Evolutionary conservation across 2,888 invertebrate genomes (phyloP).

Genomic region (Dascillus cervinus): DNA sequence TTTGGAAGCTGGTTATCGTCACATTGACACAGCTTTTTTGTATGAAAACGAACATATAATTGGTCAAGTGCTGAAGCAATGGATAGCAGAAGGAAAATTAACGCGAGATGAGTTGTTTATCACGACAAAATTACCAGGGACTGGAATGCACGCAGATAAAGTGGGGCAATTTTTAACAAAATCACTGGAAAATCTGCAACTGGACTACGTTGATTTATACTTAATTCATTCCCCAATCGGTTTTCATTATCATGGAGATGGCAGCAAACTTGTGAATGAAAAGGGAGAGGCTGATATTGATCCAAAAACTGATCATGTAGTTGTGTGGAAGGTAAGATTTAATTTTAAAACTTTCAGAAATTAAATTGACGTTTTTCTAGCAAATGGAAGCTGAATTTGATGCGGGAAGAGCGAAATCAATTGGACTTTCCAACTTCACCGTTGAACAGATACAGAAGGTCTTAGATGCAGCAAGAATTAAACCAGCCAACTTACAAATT

Average conservation of each 20-base stretch:
- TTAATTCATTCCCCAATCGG: slow-evolving; percentile 67
- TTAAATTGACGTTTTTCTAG: slow-evolving; percentile 6
- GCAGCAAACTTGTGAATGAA: slow-evolving; percentile 54
- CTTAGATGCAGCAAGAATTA: slow-evolving; percentile 47
- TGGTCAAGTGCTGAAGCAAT: too few species aligned
- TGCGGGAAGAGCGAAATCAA: too few species aligned
- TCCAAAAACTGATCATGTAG: slow-evolving; percentile 56
- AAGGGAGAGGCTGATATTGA: slow-evolving; percentile 54
- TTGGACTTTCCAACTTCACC: slow-evolving; percentile 78
- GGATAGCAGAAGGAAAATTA: too few species aligned
- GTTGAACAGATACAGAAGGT: too few species aligned
- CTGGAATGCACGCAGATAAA: slow-evolving; percentile 49
- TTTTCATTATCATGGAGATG: slow-evolving; percentile 51
- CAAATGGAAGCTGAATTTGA: slow-evolving; percentile 54
- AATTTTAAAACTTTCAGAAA: not conserved
- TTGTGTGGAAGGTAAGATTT: slow-evolving; percentile 57
- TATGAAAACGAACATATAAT: too few species aligned
- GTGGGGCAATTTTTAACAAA: slow-evolving; percentile 55
- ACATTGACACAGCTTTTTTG: too few species aligned
- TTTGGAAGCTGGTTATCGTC: too few species aligned
- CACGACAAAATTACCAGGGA: slow-evolving; percentile 66
- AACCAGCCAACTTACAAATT: slow-evolving; percentile 55
- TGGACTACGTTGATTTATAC: slow-evolving; percentile 72
- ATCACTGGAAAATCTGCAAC: slow-evolving; percentile 56
- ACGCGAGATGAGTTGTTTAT: slow-evolving; percentile 66